Conservation (phyloP, 2,888 invertebrate species). For the Altica lythri region DNA sequence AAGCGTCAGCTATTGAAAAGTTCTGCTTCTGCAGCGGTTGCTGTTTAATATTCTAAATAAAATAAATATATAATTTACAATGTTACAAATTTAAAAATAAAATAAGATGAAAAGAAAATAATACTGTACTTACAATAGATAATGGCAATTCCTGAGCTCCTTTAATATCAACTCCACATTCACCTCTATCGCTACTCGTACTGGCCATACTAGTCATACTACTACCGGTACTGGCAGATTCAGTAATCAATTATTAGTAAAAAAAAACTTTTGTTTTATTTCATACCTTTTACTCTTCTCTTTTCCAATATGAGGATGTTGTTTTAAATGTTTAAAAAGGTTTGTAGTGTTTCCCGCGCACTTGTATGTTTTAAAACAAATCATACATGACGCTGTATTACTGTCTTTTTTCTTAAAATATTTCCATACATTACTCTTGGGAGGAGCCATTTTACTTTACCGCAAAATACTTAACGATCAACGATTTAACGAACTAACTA, state of each 20-base stretch:
- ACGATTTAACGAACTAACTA: too few relatives aligned
- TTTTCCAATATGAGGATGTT: background rate
- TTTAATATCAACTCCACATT: background rate
- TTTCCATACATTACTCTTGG: background rate
- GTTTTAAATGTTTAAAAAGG: background rate
- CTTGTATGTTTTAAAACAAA: background rate
- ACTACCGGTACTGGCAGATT: background rate
- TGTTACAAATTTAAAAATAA: background rate
- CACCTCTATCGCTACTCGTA: background rate
- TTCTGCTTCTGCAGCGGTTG: too few relatives aligned
- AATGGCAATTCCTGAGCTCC: background rate
- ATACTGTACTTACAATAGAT: background rate
- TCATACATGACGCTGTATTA: background rate
- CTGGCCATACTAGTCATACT: background rate
- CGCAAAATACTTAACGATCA: too few relatives aligned
- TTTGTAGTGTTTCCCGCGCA: background rate
- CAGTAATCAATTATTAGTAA: background rate
- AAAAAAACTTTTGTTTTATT: background rate
- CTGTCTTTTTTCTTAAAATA: background rate
- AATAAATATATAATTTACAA: background rate
- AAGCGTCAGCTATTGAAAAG: background rate
- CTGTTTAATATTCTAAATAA: background rate
- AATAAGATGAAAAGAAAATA: background rate
- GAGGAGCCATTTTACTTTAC: too few relatives aligned
- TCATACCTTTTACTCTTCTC: background rate